phyloP scores from a whole-genome alignment of 2,888 invertebrate genomes.

The Pammene fasciana region DNA sequence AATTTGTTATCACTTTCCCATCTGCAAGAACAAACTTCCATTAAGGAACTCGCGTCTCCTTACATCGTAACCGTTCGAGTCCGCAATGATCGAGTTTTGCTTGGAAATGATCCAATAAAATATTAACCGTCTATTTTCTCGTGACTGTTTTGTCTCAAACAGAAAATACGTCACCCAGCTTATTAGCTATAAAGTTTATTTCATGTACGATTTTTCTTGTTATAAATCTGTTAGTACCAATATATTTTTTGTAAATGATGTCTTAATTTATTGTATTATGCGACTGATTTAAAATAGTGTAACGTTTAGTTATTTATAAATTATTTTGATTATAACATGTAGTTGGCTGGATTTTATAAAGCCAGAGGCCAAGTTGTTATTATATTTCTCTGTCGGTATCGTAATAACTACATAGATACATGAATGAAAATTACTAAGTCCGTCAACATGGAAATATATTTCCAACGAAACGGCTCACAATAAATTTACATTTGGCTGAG shows the following conservation, averaged over 20 bases:
- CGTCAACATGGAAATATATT: not conserved
- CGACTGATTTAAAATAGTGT: too few relatives aligned
- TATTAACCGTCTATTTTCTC: constrained; percentile 46
- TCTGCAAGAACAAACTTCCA: constrained; percentile 51
- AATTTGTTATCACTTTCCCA: constrained; percentile 6
- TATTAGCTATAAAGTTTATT: constrained; percentile 9
- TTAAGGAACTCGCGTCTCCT: constrained; percentile 54
- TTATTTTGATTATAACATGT: too few relatives aligned
- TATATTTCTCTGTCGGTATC: too few relatives aligned
- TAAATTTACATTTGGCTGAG: not conserved
- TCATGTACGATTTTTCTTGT: not conserved
- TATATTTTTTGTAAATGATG: not conserved
- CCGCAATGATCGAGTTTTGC: constrained; percentile 67
- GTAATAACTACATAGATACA: too few relatives aligned
- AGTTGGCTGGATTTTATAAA: not conserved
- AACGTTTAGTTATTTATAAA: too few relatives aligned
- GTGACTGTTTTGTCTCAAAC: not conserved
- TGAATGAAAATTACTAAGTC: too few relatives aligned
- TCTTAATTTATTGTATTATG: not conserved
- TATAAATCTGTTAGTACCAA: not conserved
- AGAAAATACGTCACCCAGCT: not conserved
- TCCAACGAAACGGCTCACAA: not conserved
- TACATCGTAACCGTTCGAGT: constrained; percentile 55
- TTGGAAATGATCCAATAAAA: constrained; percentile 70
- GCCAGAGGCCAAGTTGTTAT: too few relatives aligned